Evolutionary conservation across 1,140 invertebrate genomes (phyloP), one percentile per base, ranked within the genome.

Genomic region (Diabrotica virgifera): DNA sequence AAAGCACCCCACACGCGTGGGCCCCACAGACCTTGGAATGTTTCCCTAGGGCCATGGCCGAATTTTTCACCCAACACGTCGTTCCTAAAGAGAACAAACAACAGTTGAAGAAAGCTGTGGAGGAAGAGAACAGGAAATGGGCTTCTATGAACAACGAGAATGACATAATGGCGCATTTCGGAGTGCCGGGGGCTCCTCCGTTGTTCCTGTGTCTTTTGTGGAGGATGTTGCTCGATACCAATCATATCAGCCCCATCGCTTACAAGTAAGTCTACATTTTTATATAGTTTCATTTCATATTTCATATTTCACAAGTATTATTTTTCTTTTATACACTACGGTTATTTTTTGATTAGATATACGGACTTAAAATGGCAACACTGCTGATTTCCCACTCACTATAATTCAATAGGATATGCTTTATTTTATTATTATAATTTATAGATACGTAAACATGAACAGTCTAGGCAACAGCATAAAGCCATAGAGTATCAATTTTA

Each of bases 41-140:
- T 75, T 98, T 98, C 76, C 96, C 96, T 0, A 86, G 89, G 0
- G 90, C 91, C 6, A 80, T 98, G 0, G 89, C 89, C 35, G 95
- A 98, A 69, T 98, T 96, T 76, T 93, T 90, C 76, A 85, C 87
- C 59, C 88, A 93, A 76, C 93, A 93, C 24, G 87, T 86, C 67
- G 86, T 91, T n/a, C 86, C 89, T 0, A 88, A 91, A 74, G 95
- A 97, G 76, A 94, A 95, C 72, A 96, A 96, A 74, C 90, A 92
- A 73, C 85, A 94, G 64, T 81, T 97, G 0, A 96, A 94, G 79
- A 94, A 93, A 80, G 91, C 91, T 0, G 93, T 96, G 0, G 94
- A 97, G 73, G 94, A 96, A 74, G 96, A 98, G 74, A 97, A 96
- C 74, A 84, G 94, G 52, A 97, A 96, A 77, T 98, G 95, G 95